Evolutionary conservation across 2,888 invertebrate species (phyloP), one percentile per base, ranked within the genome.

Genomic region (Camponotus fellah): DNA sequence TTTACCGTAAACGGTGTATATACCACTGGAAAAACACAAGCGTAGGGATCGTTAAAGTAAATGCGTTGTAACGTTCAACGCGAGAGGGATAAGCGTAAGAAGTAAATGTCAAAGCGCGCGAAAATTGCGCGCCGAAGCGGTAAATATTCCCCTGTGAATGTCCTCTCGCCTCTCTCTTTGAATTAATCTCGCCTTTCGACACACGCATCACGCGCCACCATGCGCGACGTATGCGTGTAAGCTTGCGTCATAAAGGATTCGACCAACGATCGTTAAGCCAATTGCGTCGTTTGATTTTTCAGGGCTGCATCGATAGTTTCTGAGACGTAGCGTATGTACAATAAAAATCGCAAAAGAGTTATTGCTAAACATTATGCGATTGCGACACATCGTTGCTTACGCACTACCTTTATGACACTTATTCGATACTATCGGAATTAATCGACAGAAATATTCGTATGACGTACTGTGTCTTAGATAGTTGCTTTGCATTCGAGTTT

Each of bases 11-110:
- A 64, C 34, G 43, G 46, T 56, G 17, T 74, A 32, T 46, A 62
- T 82, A 83, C 75, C 80, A 14, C 58, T 64, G 49, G 65, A 69
- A 77, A 84, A 86, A 80, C 64, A 80, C 64, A 58, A 58, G 85
- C 56, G 46, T 46, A 65, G 64, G 56, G 40, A 71, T 89, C 86
- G 82, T 86, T 88, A 84, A 82, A 37, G 68, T 83, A 71, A 80
- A 83, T 60, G 64, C 32, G 40, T n/a, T 26, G 2, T 26, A 26
- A 26, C 26, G 75, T 46, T 40, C 32, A 9, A 8, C 17, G 12
- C 32, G 56, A 1, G 32, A 32, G 53, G 37, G 64, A 68, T 62
- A 77, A 65, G 32, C 58, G 66, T 26, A 62, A 80, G 81, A 77
- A 49, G 65, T 46, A 75, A 66, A 86, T 83, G 76, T 82, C 62